Evolutionary conservation across 2,797 vertebrate species (phyloP), one percentile per base, ranked within the genome.

Genomic region (Phataginus tetradactyla): DNA sequence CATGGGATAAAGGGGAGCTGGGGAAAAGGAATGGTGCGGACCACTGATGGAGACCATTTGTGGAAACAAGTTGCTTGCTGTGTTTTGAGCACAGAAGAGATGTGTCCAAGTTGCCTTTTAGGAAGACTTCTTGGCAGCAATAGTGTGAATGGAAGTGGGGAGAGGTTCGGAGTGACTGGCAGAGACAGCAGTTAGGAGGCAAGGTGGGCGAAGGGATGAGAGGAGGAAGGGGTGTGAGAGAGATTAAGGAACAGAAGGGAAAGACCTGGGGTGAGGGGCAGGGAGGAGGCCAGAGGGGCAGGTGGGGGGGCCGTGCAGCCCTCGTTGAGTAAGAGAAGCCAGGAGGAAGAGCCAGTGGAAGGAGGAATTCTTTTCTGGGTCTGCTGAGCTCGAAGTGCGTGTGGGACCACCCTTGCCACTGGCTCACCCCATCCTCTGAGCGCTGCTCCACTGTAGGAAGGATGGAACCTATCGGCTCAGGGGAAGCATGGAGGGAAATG

Each of bases 161-260:
- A 49, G 25, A 1, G 11, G 9, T 2, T 23, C 3, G 69, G 66
- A 10, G 0, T 8, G 4, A 61, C 0, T 6, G 34, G 1, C 1
- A 0, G 55, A 7, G 77, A 81, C 10, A 39, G 3, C 15, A 21
- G 29, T 5, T 7, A 59, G 69, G 49, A 49, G 4, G 37, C 39
- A n/a, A 61, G 51, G 8, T 20, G 75, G 75, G 66, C 49, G 51
- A 7, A 13, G 32, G 12, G 39, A 34, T 17, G 32, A 39, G 45
- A 64, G 71, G 8, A 63, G 18, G 29, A 7, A 2, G 5, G 53
- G 7, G 2, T 0, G 1, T 13, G 15, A 57, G 11, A 32, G 63
- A 9, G 14, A 8, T n/a, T 21, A 7, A 49, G 7, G 17, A 29
- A 12, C 23, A 18, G 27, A 45, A 84, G 29, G 21, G 32, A 34